Evolutionary conservation across 2,113 vertebrate genomes (phyloP).

Genomic region (Charadrius vociferus): DNA sequence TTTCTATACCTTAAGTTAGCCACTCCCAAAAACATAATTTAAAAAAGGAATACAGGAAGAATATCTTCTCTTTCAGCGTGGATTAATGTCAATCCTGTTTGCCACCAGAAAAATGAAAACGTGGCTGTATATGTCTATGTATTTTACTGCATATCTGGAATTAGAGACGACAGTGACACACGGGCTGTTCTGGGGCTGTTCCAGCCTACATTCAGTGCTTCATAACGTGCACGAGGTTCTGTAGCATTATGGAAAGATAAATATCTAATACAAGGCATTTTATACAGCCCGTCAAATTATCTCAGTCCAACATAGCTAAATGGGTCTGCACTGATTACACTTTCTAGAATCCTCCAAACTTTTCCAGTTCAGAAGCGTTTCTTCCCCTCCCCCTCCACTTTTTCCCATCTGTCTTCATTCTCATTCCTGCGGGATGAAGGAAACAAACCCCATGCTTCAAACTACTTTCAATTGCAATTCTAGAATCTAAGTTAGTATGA

Average conservation of each 20-base stretch:
- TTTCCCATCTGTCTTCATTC: not conserved
- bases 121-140: no score
- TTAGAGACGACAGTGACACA: not conserved
- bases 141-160: not conserved
- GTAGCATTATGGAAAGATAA: not conserved
- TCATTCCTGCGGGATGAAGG: not conserved
- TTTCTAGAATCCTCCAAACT: not conserved
- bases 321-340: not conserved
- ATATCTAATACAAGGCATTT: not conserved
- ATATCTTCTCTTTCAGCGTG: not conserved
- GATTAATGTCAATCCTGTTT: not conserved
- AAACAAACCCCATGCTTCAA: not conserved
- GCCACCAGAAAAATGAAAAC: not conserved
- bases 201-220: not conserved
- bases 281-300: not conserved
- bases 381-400: not conserved
- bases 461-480: not conserved
- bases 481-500: not conserved
- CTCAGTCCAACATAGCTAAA: not conserved
- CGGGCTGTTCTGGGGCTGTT: not conserved
- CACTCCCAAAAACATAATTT: not conserved
- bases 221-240: not conserved
- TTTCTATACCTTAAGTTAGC: not conserved
- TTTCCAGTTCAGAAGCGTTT: not conserved
- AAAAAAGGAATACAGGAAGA: not conserved